Conservation (phyloP, 1,140 invertebrate species). For the Cheumatopsyche charites region DNA sequence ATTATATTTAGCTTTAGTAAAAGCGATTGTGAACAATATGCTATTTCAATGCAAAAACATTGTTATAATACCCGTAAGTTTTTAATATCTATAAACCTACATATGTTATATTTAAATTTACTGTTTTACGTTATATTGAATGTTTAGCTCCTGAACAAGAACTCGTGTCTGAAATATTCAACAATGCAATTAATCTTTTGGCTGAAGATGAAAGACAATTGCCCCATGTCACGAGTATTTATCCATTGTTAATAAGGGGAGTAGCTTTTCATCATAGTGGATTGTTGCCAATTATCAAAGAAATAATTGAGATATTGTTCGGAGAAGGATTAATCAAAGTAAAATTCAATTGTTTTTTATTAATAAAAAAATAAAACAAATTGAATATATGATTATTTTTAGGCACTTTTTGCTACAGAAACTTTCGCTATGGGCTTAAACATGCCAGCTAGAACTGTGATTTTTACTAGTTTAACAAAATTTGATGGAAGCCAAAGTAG, state of each 20-base stretch:
- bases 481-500: constrained; percentile 96
- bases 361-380: background rate
- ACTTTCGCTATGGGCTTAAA: constrained; percentile 99
- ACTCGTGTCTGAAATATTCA: constrained; percentile 95
- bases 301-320: constrained; percentile 99
- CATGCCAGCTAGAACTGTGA: constrained; percentile 98
- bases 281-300: constrained; percentile 95
- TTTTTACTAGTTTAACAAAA: constrained; percentile 96
- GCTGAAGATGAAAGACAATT: constrained; percentile 92
- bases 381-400: constrained; percentile 37
- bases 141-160: constrained; percentile 83
- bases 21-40: constrained; percentile 97
- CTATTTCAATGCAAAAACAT: constrained; percentile 92
- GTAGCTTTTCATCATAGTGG: constrained; percentile 99
- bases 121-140: constrained; percentile 1
- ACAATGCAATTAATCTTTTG: constrained; percentile 96
- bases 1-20: constrained; percentile 99
- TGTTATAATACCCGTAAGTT: constrained; percentile 87
- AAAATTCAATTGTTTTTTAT: constrained; percentile 1
- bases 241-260: constrained; percentile 92
- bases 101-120: background rate
- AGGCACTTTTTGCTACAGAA: constrained; percentile 97
- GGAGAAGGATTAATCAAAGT: constrained; percentile 86
- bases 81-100: background rate
- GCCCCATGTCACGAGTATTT: constrained; percentile 94